Evolutionary conservation across 2,113 vertebrate species (phyloP).

Genomic region (Austrofundulus limnaeus): DNA sequence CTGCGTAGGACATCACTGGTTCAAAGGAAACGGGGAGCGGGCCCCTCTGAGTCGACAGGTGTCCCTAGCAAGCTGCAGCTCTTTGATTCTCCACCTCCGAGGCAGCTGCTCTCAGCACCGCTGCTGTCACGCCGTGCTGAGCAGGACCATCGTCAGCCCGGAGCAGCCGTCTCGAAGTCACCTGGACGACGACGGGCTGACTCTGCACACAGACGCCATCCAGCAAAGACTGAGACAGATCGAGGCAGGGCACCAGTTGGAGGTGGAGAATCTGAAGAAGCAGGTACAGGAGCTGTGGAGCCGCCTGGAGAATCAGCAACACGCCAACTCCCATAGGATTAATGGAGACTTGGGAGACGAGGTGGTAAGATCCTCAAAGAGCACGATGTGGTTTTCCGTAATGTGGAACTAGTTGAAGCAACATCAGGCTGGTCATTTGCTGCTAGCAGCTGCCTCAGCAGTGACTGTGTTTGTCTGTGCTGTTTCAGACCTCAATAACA

Average conservation of each 20-base stretch:
- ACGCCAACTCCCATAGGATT: constrained; percentile 80
- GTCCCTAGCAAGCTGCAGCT: constrained; percentile 82
- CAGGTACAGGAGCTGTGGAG: constrained; percentile 94
- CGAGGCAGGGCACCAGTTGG: constrained; percentile 91
- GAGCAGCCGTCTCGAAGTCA: constrained; percentile 89
- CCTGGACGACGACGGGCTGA: constrained; percentile 92
- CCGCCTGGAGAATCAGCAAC: constrained; percentile 90
- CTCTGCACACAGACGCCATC: constrained; percentile 87
- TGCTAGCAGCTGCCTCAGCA: neutral
- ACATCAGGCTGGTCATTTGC: neutral
- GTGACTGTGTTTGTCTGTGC: neutral
- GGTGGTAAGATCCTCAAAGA: constrained; percentile 82
- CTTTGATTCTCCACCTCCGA: constrained; percentile 79
- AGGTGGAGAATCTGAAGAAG: constrained; percentile 94
- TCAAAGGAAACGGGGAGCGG: constrained; percentile 80
- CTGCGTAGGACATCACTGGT: constrained; percentile 54
- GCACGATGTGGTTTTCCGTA: too few relatives aligned
- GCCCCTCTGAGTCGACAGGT: constrained; percentile 85
- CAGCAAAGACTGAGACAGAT: constrained; percentile 96
- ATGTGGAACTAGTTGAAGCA: neutral
- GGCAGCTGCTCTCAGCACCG: constrained; percentile 81
- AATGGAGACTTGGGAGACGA: constrained; percentile 92
- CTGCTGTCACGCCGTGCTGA: constrained; percentile 77
- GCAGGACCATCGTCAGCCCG: constrained; percentile 78
- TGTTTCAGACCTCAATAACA: constrained; percentile 88